phyloP scores from a whole-genome alignment of 53 echinoderm and acorn worm species.

The Zoroaster sp. region DNA sequence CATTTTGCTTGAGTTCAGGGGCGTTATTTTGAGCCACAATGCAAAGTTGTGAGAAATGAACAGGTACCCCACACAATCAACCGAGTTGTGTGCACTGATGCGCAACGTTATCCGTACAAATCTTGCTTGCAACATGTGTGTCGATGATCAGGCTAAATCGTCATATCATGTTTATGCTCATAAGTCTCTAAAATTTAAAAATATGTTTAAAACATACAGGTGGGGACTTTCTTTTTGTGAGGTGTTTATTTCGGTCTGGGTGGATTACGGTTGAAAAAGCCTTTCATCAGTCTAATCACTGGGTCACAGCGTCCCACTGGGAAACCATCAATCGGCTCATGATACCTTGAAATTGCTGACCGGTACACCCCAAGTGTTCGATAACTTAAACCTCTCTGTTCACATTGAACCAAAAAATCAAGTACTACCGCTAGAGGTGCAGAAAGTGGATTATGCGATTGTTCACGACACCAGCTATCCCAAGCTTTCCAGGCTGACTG shows the following conservation, averaged over 20 bases:
- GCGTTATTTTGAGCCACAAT: no score
- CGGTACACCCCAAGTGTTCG: conserved; percentile 43
- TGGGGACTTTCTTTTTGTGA: no score
- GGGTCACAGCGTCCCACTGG: conserved; percentile 22
- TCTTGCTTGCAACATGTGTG: no score
- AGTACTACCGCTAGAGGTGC: conserved; percentile 42
- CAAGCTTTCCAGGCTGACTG: conserved; percentile 52
- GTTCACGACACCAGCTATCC: conserved; percentile 54
- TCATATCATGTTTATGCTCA: no score
- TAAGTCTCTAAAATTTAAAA: no score
- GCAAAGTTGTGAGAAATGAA: no score
- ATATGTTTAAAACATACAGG: no score
- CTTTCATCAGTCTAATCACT: conserved; percentile 63
- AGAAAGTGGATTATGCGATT: conserved; percentile 33
- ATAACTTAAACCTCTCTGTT: conserved; percentile 41
- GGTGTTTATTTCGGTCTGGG: conserved; percentile 57
- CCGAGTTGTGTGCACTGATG: no score
- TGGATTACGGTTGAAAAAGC: conserved; percentile 65
- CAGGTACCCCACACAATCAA: no score
- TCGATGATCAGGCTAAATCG: no score
- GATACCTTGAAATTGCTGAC: conserved; percentile 34
- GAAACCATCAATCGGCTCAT: not conserved
- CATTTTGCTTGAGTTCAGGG: no score
- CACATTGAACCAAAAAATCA: conserved; percentile 47
- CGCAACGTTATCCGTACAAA: no score